Evolutionary conservation across 1,140 invertebrate genomes (phyloP), one percentile per base, ranked within the genome.

Genomic region (Drosophila pectinifera): DNA sequence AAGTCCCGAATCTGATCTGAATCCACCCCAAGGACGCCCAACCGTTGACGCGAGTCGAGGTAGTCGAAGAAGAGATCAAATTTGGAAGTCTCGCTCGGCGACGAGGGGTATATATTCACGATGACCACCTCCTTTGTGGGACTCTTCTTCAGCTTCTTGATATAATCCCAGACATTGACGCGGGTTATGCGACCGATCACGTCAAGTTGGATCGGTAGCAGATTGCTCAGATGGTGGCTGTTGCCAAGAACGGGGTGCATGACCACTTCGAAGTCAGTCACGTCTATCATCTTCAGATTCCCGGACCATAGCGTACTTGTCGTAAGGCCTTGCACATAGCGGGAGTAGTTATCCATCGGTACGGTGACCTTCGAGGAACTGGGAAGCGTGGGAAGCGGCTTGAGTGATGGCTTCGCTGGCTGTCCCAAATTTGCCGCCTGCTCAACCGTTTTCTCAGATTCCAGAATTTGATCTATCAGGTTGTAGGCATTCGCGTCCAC

Each of bases 141-240:
- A 51, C 95, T 95, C 86, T 97, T 96, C 80, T 97, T 97, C 93
- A 98, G 97, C 93, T 98, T 98, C 5, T 94, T 94, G 31, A 99
- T 95, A 88, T 99, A 99, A 59, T 98, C 97, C 96, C 97, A 98
- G 10, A 99, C 97, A 39, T 96, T 97, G 5, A 96, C 95, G 5
- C 97, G 97, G 57, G 95, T 95, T 76, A 99, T 98, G 75, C 98
- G 94, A 10, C 98, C 98, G 57, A 98, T 97, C 31, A 99, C 96
- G 79, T 97, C 96, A 18, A 98, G 93, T n/a, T 96, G 95, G 54
- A 95, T 93, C 1, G 95, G 95, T 6, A 98, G 85, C 91, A 97
- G 95, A 76, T 96, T 94, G 78, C 94, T 94, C 2, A 97, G 92
- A 65, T 96, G 95, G 26, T 93, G 92, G 10, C 95, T 94, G 68